phyloP scores from a whole-genome alignment of 2,797 vertebrate genomes.

The Enteromius afrohamiltoni region DNA sequence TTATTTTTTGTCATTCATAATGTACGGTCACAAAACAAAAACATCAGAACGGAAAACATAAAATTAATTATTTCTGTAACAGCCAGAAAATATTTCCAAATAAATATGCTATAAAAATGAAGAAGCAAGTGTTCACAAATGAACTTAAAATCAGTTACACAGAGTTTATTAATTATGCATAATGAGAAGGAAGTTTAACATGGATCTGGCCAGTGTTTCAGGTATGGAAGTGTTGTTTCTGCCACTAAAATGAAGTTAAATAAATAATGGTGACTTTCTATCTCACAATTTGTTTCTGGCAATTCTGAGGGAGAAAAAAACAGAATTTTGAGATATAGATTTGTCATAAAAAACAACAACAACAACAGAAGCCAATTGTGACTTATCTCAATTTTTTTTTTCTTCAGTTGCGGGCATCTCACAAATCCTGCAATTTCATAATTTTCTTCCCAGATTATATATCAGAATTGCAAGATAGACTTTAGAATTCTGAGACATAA shows the following conservation, averaged over 20 bases:
- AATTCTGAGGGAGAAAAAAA: background rate
- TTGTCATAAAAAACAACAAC: background rate
- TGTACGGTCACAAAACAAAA: constrained; percentile 67
- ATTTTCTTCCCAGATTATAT: background rate
- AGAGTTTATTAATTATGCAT: constrained; percentile 7
- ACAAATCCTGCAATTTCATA: too few relatives aligned
- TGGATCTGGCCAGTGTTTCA: background rate
- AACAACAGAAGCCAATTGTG: background rate
- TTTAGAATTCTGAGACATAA: background rate
- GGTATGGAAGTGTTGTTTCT: background rate
- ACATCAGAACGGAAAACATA: constrained; percentile 51
- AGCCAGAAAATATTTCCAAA: constrained; percentile 45
- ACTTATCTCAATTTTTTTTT: background rate
- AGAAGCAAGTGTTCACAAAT: constrained; percentile 38
- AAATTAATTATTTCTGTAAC: constrained; percentile 40
- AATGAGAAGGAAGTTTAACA: background rate
- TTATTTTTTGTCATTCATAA: constrained; percentile 57
- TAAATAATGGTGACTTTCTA: background rate
- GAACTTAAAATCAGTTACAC: constrained; percentile 19
- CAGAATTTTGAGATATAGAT: background rate
- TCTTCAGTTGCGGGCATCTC: background rate
- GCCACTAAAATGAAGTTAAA: background rate
- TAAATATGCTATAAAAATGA: constrained; percentile 57
- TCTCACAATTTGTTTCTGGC: background rate
- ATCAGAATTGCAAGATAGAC: background rate